Percentiles rank a stretch among this genome's conserved stretches.
Conservation (phyloP, 1,140 invertebrate species). For the Mamestra configurata region DNA sequence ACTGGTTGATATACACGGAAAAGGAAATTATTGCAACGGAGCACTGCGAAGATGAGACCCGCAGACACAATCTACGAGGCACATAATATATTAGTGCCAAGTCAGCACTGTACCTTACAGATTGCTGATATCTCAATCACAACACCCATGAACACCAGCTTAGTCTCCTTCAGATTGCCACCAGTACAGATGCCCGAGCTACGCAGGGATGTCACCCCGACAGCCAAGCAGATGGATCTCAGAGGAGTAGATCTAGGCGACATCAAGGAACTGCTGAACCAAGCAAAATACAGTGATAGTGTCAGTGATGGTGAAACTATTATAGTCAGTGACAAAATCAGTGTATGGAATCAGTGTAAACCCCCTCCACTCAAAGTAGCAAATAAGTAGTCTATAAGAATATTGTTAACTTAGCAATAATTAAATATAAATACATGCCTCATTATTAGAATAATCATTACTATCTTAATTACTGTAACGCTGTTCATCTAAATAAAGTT, state of each 20-base stretch:
- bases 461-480: too few species aligned
- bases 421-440: too few species aligned
- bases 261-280: conserved; percentile 1
- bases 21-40: background rate
- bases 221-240: conserved; percentile 3
- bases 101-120: background rate
- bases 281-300: background rate
- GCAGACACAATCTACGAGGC: background rate
- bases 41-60: background rate
- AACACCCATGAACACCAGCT: background rate
- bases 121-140: background rate
- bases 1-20: background rate
- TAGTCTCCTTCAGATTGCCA: background rate
- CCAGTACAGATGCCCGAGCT: background rate
- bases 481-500: too few species aligned
- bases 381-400: too few species aligned
- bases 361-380: too few species aligned
- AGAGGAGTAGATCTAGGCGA: background rate
- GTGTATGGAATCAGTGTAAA: too few species aligned
- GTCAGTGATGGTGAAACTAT: background rate
- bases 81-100: conserved; percentile 3
- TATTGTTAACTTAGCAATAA: too few species aligned
- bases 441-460: too few species aligned
- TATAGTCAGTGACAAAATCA: background rate
- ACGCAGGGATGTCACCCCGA: background rate